phyloP scores from a whole-genome alignment of 2,888 invertebrate genomes.

The Aleiodes alternator region DNA sequence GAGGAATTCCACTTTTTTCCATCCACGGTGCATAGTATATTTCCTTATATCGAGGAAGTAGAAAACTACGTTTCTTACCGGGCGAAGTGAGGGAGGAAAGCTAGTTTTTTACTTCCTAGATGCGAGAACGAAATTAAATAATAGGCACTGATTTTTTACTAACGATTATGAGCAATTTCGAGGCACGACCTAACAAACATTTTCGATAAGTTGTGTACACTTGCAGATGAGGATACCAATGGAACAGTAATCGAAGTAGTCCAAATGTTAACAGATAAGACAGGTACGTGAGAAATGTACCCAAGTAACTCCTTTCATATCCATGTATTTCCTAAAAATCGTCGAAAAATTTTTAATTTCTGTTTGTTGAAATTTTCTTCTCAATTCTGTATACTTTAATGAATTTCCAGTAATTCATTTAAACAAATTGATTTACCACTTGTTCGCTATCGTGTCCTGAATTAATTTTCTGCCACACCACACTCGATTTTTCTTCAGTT shows the following conservation, averaged over 20 bases:
- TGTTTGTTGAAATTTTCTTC: too few species aligned
- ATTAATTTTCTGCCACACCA: slow-evolving; percentile 73
- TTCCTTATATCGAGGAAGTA: too few species aligned
- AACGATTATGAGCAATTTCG: slow-evolving; percentile 78
- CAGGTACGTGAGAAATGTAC: slow-evolving; percentile 73
- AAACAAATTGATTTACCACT: slow-evolving; percentile 74
- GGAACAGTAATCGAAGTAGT: slow-evolving; percentile 78
- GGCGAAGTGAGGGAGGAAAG: not conserved
- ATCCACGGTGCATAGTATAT: too few species aligned
- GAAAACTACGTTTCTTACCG: too few species aligned
- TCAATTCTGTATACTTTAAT: too few species aligned
- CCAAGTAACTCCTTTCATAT: slow-evolving; percentile 72
- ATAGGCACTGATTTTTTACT: slow-evolving; percentile 58
- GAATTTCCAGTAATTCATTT: too few species aligned
- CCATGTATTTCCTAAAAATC: slow-evolving; percentile 77
- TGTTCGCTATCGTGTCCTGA: slow-evolving; percentile 78
- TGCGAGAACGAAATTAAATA: not conserved
- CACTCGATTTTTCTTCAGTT: slow-evolving; percentile 64
- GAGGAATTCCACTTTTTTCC: too few species aligned
- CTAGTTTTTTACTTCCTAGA: too few species aligned
- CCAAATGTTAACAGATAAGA: slow-evolving; percentile 77
- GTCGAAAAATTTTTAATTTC: not conserved
- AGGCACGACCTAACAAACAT: slow-evolving; percentile 76
- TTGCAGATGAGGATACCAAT: slow-evolving; percentile 80
- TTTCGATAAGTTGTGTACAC: slow-evolving; percentile 77